Conservation (phyloP, 2,797 vertebrate species). For the Chaetophractus vellerosus region DNA sequence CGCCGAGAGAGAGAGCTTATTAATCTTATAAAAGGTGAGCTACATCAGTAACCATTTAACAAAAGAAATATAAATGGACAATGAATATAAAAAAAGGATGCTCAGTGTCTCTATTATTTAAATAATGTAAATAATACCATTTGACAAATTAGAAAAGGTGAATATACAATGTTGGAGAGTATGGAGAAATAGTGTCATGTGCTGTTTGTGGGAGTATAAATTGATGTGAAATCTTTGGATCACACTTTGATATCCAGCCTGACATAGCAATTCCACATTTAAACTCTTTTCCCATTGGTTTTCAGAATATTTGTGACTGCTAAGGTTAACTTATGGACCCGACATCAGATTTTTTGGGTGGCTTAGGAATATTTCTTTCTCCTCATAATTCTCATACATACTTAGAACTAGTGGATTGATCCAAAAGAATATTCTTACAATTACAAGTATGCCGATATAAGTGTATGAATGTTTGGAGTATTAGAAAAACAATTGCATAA, state of each 20-base stretch:
- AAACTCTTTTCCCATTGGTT: neutral
- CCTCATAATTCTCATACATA: neutral
- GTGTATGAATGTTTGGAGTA: neutral
- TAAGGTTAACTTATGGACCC: neutral
- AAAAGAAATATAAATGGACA: neutral
- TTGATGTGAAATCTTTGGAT: constrained; percentile 21
- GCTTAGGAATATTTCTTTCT: neutral
- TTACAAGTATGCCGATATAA: neutral
- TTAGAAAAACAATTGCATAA: neutral
- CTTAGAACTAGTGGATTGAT: neutral
- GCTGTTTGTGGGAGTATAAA: neutral
- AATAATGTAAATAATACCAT: neutral
- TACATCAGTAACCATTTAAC: neutral
- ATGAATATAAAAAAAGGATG: neutral
- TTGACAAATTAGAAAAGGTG: constrained; percentile 40
- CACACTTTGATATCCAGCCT: neutral
- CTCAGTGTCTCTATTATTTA: neutral
- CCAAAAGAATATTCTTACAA: constrained; percentile 22
- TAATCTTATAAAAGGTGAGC: neutral
- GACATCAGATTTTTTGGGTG: constrained; percentile 16
- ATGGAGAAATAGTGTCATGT: constrained; percentile 12
- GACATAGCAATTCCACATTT: neutral
- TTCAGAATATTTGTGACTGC: neutral
- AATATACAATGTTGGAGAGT: neutral
- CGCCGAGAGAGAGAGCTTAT: neutral